Percentiles rank a stretch among this genome's conserved stretches.
phyloP scores from a whole-genome alignment of 2,113 vertebrate species.

The Suricata suricatta region DNA sequence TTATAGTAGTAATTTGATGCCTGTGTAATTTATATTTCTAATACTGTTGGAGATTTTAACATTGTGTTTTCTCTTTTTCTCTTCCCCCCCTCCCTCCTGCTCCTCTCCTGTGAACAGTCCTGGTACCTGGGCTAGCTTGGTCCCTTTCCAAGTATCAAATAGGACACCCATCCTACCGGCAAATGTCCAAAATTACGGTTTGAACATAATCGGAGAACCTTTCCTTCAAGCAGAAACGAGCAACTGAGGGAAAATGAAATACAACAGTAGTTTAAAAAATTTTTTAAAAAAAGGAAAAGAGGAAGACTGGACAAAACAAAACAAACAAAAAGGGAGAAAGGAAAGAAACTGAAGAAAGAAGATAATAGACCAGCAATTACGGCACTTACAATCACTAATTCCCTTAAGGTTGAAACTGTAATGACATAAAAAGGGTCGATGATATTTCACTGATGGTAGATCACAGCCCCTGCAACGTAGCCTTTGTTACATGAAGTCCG shows the following conservation, averaged over 20 bases:
- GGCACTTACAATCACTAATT: slow-evolving; percentile 91
- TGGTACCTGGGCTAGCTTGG: slow-evolving; percentile 99
- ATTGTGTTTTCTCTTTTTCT: slow-evolving; percentile 70
- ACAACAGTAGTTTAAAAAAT: slow-evolving; percentile 72
- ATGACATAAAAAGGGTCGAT: slow-evolving; percentile 87
- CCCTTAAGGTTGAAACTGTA: slow-evolving; percentile 86
- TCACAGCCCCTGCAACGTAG: slow-evolving; percentile 91
- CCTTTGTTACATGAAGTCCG: slow-evolving; percentile 95
- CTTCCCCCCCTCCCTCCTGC: background rate
- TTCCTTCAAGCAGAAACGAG: slow-evolving; percentile 99
- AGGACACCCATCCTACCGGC: slow-evolving; percentile 98
- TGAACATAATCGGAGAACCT: slow-evolving; percentile 99
- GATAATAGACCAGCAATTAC: slow-evolving; percentile 88
- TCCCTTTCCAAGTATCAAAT: slow-evolving; percentile 99
- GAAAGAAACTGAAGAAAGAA: slow-evolving; percentile 86
- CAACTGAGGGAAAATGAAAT: slow-evolving; percentile 91
- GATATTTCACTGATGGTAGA: slow-evolving; percentile 92
- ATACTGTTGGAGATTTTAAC: slow-evolving; percentile 72
- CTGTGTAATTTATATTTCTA: slow-evolving; percentile 56
- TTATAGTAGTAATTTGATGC: slow-evolving; percentile 7
- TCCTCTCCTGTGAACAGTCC: slow-evolving; percentile 89
- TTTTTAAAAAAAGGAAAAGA: slow-evolving; percentile 68
- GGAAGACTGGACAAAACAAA: slow-evolving; percentile 75
- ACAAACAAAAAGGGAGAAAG: slow-evolving; percentile 75
- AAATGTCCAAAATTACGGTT: slow-evolving; percentile 99